Percentiles rank a stretch among this genome's conserved stretches.
Conservation (phyloP, 2,888 invertebrate species). For the Ferdinandea cuprea region DNA sequence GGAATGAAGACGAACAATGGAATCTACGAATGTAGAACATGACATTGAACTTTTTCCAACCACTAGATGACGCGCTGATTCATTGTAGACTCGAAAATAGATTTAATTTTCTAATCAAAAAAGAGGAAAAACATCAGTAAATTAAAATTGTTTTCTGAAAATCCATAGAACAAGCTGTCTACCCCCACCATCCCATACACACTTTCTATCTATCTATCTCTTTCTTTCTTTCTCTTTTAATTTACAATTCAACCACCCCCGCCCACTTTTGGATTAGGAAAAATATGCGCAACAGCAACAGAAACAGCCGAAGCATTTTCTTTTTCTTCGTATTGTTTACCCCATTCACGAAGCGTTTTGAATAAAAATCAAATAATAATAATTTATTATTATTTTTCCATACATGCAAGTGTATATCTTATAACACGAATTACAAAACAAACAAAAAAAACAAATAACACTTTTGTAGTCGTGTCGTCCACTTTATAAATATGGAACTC, state of each 20-base stretch:
- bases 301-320: constrained; percentile 42
- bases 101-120: constrained; percentile 17
- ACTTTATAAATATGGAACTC: constrained; percentile 41
- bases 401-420: constrained; percentile 2
- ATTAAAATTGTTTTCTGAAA: constrained; percentile 18
- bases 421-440: constrained; percentile 3
- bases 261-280: background rate
- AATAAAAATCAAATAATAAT: constrained; percentile 45
- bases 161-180: constrained; percentile 48
- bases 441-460: background rate
- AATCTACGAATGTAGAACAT: constrained; percentile 42
- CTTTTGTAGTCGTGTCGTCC: constrained; percentile 2
- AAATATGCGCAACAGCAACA: constrained; percentile 71
- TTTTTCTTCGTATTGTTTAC: constrained; percentile 55
- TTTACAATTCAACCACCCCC: background rate
- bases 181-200: constrained; percentile 31
- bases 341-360: constrained; percentile 54
- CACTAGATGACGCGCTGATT: constrained; percentile 30
- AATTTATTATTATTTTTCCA: constrained; percentile 23
- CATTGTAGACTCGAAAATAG: constrained; percentile 9
- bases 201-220: no score
- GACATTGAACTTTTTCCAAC: constrained; percentile 52
- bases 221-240: background rate
- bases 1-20: constrained; percentile 15
- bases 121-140: constrained; percentile 19